phyloP scores from a whole-genome alignment of 2,797 vertebrate genomes.

The Enteromius treurensis region DNA sequence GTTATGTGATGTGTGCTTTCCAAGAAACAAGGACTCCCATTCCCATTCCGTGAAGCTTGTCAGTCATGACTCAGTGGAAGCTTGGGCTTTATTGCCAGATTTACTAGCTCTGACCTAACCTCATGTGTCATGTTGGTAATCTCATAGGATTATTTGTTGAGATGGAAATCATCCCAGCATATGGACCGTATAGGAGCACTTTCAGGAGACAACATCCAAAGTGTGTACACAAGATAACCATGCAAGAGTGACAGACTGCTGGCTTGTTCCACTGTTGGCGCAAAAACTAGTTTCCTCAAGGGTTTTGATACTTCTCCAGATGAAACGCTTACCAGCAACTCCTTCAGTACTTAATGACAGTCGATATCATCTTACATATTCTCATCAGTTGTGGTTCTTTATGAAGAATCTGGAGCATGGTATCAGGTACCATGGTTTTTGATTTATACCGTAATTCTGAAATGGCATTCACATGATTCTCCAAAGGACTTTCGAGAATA shows the following conservation, averaged over 20 bases:
- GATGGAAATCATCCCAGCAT: constrained; percentile 45
- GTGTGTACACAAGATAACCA: constrained; percentile 42
- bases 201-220: constrained; percentile 46
- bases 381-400: background rate
- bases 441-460: background rate
- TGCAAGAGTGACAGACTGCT: constrained; percentile 49
- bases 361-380: background rate
- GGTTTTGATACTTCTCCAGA: constrained; percentile 47
- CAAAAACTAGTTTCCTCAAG: constrained; percentile 40
- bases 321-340: constrained; percentile 44
- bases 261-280: constrained; percentile 45
- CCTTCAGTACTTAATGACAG: constrained; percentile 16
- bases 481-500: background rate
- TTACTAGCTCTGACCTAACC: constrained; percentile 19
- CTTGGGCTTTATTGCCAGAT: constrained; percentile 6
- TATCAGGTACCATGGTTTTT: background rate
- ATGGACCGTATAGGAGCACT: constrained; percentile 38
- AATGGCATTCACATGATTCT: background rate
- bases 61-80: constrained; percentile 10
- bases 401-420: background rate
- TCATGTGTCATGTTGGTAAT: constrained; percentile 29
- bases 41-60: constrained; percentile 6
- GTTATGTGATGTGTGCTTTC: constrained; percentile 11
- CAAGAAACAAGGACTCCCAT: constrained; percentile 10
- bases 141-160: constrained; percentile 43